A percentile compares a stretch with the other conserved stretches of the same genome.
phyloP scores from a whole-genome alignment of 2,113 vertebrate genomes.

The Tupaia tana region DNA sequence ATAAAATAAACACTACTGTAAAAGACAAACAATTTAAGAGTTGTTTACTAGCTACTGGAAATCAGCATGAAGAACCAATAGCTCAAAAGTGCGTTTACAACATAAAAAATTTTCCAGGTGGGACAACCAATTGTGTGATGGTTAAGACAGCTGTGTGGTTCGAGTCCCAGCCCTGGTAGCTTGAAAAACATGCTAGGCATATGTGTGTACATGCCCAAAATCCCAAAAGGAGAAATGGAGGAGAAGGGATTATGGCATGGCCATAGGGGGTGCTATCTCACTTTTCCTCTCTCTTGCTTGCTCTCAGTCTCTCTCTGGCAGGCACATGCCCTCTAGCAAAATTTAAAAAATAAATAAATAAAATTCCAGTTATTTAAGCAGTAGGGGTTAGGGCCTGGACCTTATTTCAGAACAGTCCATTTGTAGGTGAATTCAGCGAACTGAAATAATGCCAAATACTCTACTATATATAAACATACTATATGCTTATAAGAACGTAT shows the following conservation, averaged over 20 bases:
- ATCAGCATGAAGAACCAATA: neutral
- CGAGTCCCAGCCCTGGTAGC: no score
- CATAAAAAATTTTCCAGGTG: neutral
- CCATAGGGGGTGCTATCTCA: no score
- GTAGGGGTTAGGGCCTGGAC: neutral
- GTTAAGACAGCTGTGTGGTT: no score
- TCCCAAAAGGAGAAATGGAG: no score
- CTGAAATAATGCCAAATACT: neutral
- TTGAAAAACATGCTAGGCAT: no score
- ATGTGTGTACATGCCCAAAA: no score
- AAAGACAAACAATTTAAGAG: neutral
- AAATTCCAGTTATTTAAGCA: neutral
- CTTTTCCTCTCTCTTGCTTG: no score
- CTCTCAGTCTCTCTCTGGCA: no score
- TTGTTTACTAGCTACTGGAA: neutral
- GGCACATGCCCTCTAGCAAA: no score
- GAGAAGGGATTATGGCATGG: no score
- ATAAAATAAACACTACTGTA: neutral
- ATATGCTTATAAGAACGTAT: neutral
- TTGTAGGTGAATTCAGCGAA: neutral
- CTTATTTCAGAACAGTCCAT: constrained; percentile 26
- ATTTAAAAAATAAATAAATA: no score
- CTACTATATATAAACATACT: neutral
- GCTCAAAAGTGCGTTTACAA: neutral
- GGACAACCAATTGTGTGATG: no score